These are phyloP conservation scores for Dynastes maya DNA, from an alignment of 2,888 invertebrate species.

Conservation along the genomic window DNA sequence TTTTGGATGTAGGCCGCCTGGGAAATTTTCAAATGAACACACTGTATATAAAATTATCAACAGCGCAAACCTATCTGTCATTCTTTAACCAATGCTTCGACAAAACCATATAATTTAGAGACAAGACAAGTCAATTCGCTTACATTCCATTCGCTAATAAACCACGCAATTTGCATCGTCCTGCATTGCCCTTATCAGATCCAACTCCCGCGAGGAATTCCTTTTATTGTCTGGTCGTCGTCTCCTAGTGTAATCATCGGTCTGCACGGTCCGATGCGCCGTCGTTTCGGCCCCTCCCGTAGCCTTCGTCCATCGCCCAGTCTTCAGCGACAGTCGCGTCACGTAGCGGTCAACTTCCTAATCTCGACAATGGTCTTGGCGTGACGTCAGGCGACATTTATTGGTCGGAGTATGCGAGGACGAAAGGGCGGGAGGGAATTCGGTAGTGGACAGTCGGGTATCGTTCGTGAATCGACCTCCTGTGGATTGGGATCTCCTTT, in stretches of 20 bases:
- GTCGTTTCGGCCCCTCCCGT: background rate
- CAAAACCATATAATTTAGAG: background rate
- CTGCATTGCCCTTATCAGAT: constrained; percentile 11
- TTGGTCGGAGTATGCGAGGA: background rate
- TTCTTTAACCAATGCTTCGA: background rate
- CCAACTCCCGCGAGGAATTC: constrained; percentile 18
- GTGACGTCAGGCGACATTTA: background rate
- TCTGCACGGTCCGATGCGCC: background rate
- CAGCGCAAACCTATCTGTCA: background rate
- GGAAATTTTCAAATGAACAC: no score
- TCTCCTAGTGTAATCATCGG: background rate
- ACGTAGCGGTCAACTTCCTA: constrained; percentile 27
- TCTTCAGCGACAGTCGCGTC: constrained; percentile 7
- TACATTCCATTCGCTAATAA: constrained; percentile 4
- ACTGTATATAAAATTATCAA: no score
- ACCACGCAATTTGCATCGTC: constrained; percentile 25
- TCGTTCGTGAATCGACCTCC: constrained; percentile 28
- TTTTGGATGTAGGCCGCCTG: no score
- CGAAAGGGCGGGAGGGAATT: background rate
- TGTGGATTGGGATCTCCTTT: background rate
- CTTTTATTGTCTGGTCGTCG: constrained; percentile 17
- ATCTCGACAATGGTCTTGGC: background rate
- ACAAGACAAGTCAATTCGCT: background rate
- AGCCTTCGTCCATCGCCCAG: background rate
- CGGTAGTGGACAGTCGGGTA: background rate